Conservation (phyloP, 2,797 vertebrate genomes). For the Eleutherodactylus coqui region DNA sequence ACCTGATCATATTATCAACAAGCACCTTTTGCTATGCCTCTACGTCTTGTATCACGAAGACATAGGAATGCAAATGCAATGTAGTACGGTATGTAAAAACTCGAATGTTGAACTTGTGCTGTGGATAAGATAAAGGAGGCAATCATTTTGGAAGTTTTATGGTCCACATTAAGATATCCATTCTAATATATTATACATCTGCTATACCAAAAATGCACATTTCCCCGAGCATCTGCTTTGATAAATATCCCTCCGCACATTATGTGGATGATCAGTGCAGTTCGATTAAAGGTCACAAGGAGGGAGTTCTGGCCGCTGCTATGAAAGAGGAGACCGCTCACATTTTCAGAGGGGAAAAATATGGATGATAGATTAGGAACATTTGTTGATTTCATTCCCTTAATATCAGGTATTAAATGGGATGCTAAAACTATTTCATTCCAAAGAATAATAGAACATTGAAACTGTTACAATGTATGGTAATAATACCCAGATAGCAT, state of each 20-base stretch:
- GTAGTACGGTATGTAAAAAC: not conserved
- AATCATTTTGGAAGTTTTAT: not conserved
- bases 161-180: not conserved
- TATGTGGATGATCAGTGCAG: not conserved
- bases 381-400: conserved; percentile 22
- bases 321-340: conserved; percentile 7
- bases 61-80: not conserved
- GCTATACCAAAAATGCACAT: not conserved
- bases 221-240: conserved; percentile 2
- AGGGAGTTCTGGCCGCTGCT: not conserved
- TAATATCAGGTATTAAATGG: conserved; percentile 12
- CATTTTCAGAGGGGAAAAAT: not conserved
- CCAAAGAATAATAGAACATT: not conserved
- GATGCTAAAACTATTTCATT: not conserved
- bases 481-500: too few relatives aligned
- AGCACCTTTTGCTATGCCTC: not conserved
- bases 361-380: conserved; percentile 23
- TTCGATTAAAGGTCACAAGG: conserved; percentile 20
- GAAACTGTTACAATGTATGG: too few relatives aligned
- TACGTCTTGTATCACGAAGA: not conserved
- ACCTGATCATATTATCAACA: not conserved
- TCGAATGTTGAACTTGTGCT: not conserved
- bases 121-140: not conserved
- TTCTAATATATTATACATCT: not conserved
- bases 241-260: not conserved